Evolutionary conservation across 2,113 vertebrate genomes (phyloP), one percentile per base, ranked within the genome.

Genomic region (Butorides virescens): DNA sequence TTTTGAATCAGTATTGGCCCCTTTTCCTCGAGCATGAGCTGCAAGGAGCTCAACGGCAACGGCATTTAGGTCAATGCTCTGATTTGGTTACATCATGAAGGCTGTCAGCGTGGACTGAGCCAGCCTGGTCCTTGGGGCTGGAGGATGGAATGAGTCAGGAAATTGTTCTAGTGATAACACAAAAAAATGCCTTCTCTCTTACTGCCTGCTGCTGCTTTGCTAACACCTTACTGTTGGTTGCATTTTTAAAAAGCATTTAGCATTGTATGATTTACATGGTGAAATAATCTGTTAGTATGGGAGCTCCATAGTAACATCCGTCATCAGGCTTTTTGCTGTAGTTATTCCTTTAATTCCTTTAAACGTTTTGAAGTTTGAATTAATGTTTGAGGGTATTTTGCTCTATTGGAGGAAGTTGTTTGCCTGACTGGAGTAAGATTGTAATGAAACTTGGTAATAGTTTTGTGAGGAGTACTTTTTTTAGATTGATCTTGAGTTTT

Each of bases 11-110:
- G 0, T 8, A 2, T 18, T 15, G 93, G 46, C 74, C 82, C 29
- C 29, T 37, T 62, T 81, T 68, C 65, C 61, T 74, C 2, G 13
- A 18, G 71, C 10, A 3, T 32, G 68, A 71, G 90, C 87, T 13
- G 70, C 52, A 20, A 63, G 90, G 90, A 82, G 82, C 85, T 72
- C 74, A 7, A 7, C 61, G 63, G 87, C 72, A 34, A 5, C 42
- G 39, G 88, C 95, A 56, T 91, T 73, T 92, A 89, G 95, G 95
- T 97, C 90, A 92, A 10, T 68, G 92, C 83, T 88, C 53, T 47
- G 79, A 83, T 66, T 89, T 39, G 30, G 39, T 52, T 76, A n/a
- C 39, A 20, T 83, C 67, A 95, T 25, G 93, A 66, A 36, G 47
- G 87, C 80, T 89, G 90, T 46, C 42, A 23, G 67, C 3, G 11